These are phyloP conservation scores for Drosophila santomea DNA, from an alignment of 1,140 invertebrate genomes.

Conservation along the genomic window DNA sequence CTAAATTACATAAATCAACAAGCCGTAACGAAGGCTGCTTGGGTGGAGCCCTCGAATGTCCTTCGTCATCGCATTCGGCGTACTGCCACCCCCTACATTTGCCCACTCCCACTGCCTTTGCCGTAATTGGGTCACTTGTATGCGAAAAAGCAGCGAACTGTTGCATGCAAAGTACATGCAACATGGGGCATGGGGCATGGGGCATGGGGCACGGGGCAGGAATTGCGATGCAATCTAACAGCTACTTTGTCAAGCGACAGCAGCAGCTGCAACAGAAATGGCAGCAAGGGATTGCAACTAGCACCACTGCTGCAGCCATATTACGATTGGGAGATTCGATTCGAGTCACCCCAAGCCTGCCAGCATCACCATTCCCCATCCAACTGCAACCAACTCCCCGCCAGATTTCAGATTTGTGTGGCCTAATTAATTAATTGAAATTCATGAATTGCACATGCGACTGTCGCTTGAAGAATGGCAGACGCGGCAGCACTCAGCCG, in stretches of 20 bases:
- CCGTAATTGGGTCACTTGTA: constrained; percentile 79
- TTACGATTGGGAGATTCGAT: constrained; percentile 70
- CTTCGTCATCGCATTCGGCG: neutral
- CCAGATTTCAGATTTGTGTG: constrained; percentile 78
- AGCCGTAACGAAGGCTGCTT: constrained; percentile 69
- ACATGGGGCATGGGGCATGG: constrained; percentile 25
- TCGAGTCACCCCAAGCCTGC: constrained; percentile 12
- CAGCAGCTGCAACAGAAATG: constrained; percentile 55
- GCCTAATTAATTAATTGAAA: constrained; percentile 82
- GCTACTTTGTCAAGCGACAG: constrained; percentile 78
- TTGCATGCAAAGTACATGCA: constrained; percentile 69
- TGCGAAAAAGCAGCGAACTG: constrained; percentile 81
- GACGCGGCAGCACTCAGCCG: constrained; percentile 29
- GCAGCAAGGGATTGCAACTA: constrained; percentile 18
- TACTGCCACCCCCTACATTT: too few species aligned
- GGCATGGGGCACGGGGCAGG: constrained; percentile 7
- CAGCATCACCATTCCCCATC: neutral
- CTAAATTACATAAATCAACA: constrained; percentile 83
- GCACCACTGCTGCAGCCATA: constrained; percentile 16
- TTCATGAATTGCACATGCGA: constrained; percentile 81
- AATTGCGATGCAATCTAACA: constrained; percentile 78
- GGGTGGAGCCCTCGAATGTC: constrained; percentile 5
- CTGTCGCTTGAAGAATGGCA: constrained; percentile 66
- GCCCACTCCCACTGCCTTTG: constrained; percentile 11
- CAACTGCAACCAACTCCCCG: neutral